phyloP scores from a whole-genome alignment of 2,888 invertebrate species.

The Andrena bicolor region DNA sequence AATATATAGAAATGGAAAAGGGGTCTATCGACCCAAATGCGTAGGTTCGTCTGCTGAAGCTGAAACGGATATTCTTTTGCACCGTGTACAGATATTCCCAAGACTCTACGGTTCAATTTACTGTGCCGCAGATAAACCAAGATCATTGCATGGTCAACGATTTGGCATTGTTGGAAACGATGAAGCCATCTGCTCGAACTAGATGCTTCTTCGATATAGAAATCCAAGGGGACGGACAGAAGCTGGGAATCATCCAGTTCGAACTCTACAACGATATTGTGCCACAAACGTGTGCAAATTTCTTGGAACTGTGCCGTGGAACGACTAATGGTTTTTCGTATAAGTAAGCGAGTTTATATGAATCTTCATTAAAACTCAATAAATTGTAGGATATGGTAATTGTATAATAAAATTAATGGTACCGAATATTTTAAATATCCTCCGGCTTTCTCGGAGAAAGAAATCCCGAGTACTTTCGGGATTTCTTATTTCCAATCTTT shows the following conservation, averaged over 20 bases:
- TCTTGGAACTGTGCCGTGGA: slow-evolving; percentile 81
- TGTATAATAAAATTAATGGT: background rate
- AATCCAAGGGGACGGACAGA: slow-evolving; percentile 70
- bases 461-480: too few species aligned
- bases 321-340: slow-evolving; percentile 79
- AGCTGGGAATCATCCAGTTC: slow-evolving; percentile 81
- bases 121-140: slow-evolving; percentile 29
- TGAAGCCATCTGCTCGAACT: slow-evolving; percentile 61
- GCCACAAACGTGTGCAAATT: slow-evolving; percentile 83
- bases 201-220: slow-evolving; percentile 82
- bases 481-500: too few species aligned
- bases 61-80: background rate
- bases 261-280: slow-evolving; percentile 82
- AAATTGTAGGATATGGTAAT: background rate
- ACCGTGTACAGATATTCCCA: background rate
- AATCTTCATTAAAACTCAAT: background rate
- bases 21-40: too few species aligned
- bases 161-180: slow-evolving; percentile 43
- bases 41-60: too few species aligned
- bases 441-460: background rate
- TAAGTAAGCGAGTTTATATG: slow-evolving; percentile 85
- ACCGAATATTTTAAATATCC: background rate
- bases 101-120: background rate
- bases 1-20: background rate
- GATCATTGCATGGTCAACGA: slow-evolving; percentile 53